Evolutionary conservation across 2,113 vertebrate species (phyloP).

Genomic region (Elephas maximus): DNA sequence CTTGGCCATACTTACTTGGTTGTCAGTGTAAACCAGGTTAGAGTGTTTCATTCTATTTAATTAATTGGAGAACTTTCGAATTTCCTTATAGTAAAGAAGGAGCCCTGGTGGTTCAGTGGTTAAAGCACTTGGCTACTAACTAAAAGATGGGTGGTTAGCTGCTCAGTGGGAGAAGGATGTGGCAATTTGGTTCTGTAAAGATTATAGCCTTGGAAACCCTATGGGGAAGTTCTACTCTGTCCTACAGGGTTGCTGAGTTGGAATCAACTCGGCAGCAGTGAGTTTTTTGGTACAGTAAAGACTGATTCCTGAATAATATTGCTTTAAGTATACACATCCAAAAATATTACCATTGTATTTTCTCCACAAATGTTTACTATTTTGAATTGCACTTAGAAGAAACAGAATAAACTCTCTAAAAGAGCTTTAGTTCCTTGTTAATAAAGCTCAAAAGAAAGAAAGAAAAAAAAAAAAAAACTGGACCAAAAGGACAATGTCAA

Average conservation of each 20-base stretch:
- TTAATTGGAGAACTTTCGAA: not conserved
- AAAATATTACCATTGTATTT: not conserved
- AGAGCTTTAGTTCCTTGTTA: slow-evolving; percentile 34
- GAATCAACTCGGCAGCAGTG: too few relatives aligned
- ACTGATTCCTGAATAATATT: not conserved
- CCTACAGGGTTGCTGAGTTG: too few relatives aligned
- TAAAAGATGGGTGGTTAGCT: too few relatives aligned
- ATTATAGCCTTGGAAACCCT: too few relatives aligned
- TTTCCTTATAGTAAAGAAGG: not conserved
- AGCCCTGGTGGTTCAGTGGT: too few relatives aligned
- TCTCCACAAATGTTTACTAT: slow-evolving; percentile 4
- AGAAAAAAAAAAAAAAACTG: not conserved
- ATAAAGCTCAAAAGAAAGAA: not conserved
- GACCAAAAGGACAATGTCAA: slow-evolving; percentile 24
- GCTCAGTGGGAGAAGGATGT: too few relatives aligned
- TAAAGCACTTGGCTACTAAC: not conserved
- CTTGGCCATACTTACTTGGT: not conserved
- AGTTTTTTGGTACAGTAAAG: not conserved
- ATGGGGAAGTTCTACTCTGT: too few relatives aligned
- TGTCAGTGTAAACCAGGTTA: not conserved
- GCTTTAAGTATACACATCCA: not conserved
- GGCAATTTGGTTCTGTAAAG: too few relatives aligned
- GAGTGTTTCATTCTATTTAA: not conserved
- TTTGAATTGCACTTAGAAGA: slow-evolving; percentile 28
- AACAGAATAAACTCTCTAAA: not conserved